These are phyloP conservation scores for Apis florea DNA, from an alignment of 1,140 invertebrate genomes.

Conservation along the genomic window DNA sequence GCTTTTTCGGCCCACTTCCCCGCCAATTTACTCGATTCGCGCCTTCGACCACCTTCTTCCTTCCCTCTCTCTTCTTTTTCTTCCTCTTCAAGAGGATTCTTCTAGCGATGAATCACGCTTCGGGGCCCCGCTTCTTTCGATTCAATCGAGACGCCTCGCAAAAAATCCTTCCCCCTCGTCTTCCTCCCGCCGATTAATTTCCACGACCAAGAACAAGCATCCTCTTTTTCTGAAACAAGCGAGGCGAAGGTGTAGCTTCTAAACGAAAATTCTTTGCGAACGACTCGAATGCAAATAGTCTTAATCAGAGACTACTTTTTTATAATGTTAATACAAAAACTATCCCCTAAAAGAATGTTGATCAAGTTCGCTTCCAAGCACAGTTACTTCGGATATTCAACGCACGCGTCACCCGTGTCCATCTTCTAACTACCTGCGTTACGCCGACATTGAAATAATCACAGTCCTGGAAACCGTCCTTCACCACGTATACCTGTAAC, in stretches of 20 bases:
- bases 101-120: conserved; percentile 55
- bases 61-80: conserved; percentile 7
- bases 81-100: neutral
- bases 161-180: conserved; percentile 15
- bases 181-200: conserved; percentile 8
- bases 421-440: conserved; percentile 13
- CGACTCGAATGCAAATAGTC: too few relatives aligned
- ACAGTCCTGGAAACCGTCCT: neutral
- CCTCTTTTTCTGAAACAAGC: too few relatives aligned
- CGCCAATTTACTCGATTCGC: conserved; percentile 74
- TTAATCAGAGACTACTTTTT: too few relatives aligned
- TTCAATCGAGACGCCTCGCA: conserved; percentile 34
- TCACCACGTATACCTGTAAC: too few relatives aligned
- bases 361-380: too few relatives aligned
- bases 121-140: conserved; percentile 47
- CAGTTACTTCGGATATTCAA: too few relatives aligned
- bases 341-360: too few relatives aligned
- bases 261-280: too few relatives aligned
- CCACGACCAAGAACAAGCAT: neutral
- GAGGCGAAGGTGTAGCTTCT: too few relatives aligned
- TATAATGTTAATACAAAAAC: rapidly evolving
- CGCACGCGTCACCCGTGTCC: neutral
- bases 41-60: conserved; percentile 55
- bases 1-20: conserved; percentile 47
- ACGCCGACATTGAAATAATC: conserved; percentile 37